A percentile compares a stretch with the other conserved stretches of the same genome.
Evolutionary conservation across 2,888 invertebrate genomes (phyloP).

Genomic region (Pristionchus arcanus): DNA sequence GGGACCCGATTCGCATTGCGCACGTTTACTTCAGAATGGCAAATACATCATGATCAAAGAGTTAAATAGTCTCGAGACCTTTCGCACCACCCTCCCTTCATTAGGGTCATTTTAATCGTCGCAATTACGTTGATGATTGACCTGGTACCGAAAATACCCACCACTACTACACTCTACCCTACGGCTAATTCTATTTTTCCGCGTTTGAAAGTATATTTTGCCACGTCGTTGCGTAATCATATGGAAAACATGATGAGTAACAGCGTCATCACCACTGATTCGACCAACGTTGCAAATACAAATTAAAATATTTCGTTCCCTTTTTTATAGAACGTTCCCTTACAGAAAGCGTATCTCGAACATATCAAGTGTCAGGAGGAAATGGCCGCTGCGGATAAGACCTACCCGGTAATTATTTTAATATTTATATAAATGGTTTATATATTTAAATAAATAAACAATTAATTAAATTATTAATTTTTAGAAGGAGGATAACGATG

Average conservation of each 20-base stretch:
- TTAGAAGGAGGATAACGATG: constrained; percentile 1
- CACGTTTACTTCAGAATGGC: neutral
- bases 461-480: neutral
- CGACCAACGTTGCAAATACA: neutral
- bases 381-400: neutral
- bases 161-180: neutral
- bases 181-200: neutral
- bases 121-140: neutral
- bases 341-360: constrained; percentile 45
- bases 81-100: neutral
- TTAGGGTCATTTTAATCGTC: neutral
- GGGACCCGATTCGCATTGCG: neutral
- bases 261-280: neutral
- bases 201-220: neutral
- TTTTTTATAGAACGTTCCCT: neutral
- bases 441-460: neutral
- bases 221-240: neutral
- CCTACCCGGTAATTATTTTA: constrained; percentile 14
- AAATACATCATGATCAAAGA: neutral
- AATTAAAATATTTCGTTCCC: too few species aligned
- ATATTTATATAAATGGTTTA: too few species aligned
- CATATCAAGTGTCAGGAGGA: constrained; percentile 27
- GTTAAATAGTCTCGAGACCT: neutral
- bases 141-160: neutral
- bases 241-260: constrained; percentile 7